These are phyloP conservation scores for Diorhabda elongata DNA, from an alignment of 1,140 invertebrate species.

Conservation along the genomic window DNA sequence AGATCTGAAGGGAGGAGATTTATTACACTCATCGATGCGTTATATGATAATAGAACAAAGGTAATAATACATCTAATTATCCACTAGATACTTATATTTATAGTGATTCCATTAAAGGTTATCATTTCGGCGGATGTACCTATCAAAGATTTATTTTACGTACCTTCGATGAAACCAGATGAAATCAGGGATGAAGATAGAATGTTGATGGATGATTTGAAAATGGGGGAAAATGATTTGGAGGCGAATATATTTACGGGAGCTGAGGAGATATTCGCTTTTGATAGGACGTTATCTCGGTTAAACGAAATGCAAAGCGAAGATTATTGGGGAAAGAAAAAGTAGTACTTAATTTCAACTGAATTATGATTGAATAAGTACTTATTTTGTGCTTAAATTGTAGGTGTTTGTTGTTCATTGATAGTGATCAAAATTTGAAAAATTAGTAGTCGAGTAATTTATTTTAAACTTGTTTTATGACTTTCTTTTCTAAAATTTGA, in stretches of 20 bases:
- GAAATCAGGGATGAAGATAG: constrained; percentile 68
- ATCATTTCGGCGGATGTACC: constrained; percentile 67
- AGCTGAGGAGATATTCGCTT: constrained; percentile 96
- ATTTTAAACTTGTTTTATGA: too few relatives aligned
- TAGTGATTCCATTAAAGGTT: neutral
- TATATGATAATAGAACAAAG: constrained; percentile 90
- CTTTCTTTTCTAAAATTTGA: too few relatives aligned
- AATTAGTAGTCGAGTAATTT: too few relatives aligned
- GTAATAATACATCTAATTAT: constrained; percentile 36
- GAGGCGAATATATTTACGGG: constrained; percentile 90
- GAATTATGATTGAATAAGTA: too few relatives aligned
- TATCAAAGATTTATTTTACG: constrained; percentile 70
- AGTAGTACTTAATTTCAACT: neutral
- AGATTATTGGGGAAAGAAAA: constrained; percentile 71
- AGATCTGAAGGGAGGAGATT: constrained; percentile 88
- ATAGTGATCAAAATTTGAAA: too few relatives aligned
- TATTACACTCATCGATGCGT: constrained; percentile 94
- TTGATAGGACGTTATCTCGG: constrained; percentile 87
- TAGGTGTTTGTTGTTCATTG: too few relatives aligned
- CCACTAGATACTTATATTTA: neutral
- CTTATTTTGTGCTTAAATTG: too few relatives aligned
- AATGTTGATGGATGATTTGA: constrained; percentile 90
- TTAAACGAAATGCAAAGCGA: constrained; percentile 93
- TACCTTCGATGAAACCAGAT: constrained; percentile 50
- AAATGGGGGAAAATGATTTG: constrained; percentile 63